Base-by-base conservation (phyloP, 2,888 invertebrate genomes). In the Hoplodrina blanda region DNA sequence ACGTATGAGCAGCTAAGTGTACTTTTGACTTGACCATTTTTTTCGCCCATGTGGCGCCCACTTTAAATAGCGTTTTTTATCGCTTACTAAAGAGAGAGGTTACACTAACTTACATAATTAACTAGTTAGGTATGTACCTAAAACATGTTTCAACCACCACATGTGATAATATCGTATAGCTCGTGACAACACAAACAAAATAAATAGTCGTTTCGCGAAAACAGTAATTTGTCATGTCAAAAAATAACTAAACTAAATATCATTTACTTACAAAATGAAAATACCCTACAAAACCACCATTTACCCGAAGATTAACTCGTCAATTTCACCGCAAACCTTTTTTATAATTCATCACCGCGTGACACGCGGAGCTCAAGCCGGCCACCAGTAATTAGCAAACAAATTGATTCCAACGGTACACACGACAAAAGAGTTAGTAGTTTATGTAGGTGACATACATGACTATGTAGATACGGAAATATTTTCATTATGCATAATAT, bases 381-480 rank as follows among this genome's bases (percentile, higher is more conserved):
- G 15, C 78, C 79, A 83, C 80, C 76, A 82, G 79, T 82, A 78
- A 84, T 83, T 82, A 81, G 67, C 76, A 75, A 78, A 82, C 83
- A 87, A 87, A 87, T 87, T 69, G 69, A 69, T 80, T 76, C 44
- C n/a, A 54, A 76, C 55, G 30, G 41, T 72, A 37, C 19, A 69
- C 25, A 44, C 17, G 19, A 62, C 10, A 55, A 52, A 53, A 52
- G 30, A 10, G 57, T 57, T 62, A 41, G 41, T 33, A 7, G 13
- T 44, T 11, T 33, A 2, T 19, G 15, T 2, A 6, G 0, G 4
- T 50, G 4, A 13, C 0, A 11, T 8, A 53, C 4, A 25, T 55
- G 11, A 10, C 6, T 33, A 33, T 33, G 1, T 4, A n/a, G n/a
- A n/a, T n/a, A 33, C 0, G 5, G 5, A 37, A 37, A 8, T 37